Evolutionary conservation across 2,888 invertebrate species (phyloP), one percentile per base, ranked within the genome.

Genomic region (Cerastis rubricosa): DNA sequence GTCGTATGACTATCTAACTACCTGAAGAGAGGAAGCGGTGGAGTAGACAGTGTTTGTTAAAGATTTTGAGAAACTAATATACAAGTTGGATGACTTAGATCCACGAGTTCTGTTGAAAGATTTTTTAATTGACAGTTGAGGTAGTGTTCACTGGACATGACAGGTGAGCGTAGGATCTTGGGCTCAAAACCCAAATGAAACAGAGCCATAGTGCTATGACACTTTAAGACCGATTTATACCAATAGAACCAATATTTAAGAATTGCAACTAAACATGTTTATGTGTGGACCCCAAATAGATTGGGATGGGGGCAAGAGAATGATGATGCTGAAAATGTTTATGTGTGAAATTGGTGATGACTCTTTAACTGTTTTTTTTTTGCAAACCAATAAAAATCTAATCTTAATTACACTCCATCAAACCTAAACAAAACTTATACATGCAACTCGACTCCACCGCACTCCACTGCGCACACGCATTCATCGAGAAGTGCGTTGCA

Each of bases 1-100:
- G 93, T 92, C 92, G 92, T 95, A 95, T 92, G 94, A 95, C 95
- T 96, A 96, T 96, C 96, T 96, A 96, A 96, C 96, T 93, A 93
- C 92, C 74, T 74, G 94, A 76, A 92, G 91, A 93, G 82, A 0
- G 81, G 35, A 78, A 64, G 59, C 40, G 1, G 78, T 92, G 87
- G 94, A 94, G 94, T 54, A 0, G 87, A 1, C 22, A 25, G 80
- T 72, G 22, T 9, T 0, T 64, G 14, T 14, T 0, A 29, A 43
- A 14, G 22, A 71, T 64, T 40, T 57, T 35, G 25, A 12, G n/a
- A 9, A 40, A 17, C 1, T 43, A 12, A 2, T 40, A 17, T 17
- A 22, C 61, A 19, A 12, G 40, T n/a, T 64, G 1, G 1, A 17
- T 25, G 14, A n/a, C 1, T 25, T 64, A 45, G 4, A 64, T n/a